These are phyloP conservation scores for Crocidura indochinensis DNA, from an alignment of 2,797 vertebrate species.

Conservation along the genomic window DNA sequence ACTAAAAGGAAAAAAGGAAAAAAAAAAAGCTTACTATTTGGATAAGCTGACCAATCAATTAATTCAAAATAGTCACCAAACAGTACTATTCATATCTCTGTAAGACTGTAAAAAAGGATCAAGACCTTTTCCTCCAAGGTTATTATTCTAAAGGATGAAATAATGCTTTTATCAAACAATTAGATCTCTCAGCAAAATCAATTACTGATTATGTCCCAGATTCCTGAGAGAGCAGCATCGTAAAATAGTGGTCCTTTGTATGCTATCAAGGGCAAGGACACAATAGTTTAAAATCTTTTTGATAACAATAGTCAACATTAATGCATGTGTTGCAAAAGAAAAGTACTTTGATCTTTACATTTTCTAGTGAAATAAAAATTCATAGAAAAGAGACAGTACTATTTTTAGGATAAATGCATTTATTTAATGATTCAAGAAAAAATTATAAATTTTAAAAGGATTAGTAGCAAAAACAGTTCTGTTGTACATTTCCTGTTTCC, in stretches of 20 bases:
- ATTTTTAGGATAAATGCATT: slow-evolving; percentile 69
- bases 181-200: slow-evolving; percentile 82
- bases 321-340: slow-evolving; percentile 61
- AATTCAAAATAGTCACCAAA: slow-evolving; percentile 69
- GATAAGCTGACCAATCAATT: slow-evolving; percentile 71
- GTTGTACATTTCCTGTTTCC: slow-evolving; percentile 10
- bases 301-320: slow-evolving; percentile 56
- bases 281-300: slow-evolving; percentile 44
- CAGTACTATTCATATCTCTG: slow-evolving; percentile 70
- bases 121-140: slow-evolving; percentile 79
- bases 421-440: slow-evolving; percentile 55
- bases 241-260: slow-evolving; percentile 70
- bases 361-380: slow-evolving; percentile 71
- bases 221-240: slow-evolving; percentile 64
- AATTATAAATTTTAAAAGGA: slow-evolving; percentile 57
- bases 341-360: slow-evolving; percentile 72
- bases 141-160: slow-evolving; percentile 79
- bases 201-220: slow-evolving; percentile 81
- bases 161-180: slow-evolving; percentile 86
- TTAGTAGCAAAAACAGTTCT: slow-evolving; percentile 14
- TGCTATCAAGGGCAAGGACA: slow-evolving; percentile 71
- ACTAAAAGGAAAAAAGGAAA: slow-evolving; percentile 49
- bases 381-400: slow-evolving; percentile 29
- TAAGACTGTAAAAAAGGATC: slow-evolving; percentile 54
- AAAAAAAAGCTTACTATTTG: slow-evolving; percentile 65